Evolutionary conservation across 2,888 invertebrate genomes (phyloP), one percentile per base, ranked within the genome.

Genomic region (Nymphalis polychloros): DNA sequence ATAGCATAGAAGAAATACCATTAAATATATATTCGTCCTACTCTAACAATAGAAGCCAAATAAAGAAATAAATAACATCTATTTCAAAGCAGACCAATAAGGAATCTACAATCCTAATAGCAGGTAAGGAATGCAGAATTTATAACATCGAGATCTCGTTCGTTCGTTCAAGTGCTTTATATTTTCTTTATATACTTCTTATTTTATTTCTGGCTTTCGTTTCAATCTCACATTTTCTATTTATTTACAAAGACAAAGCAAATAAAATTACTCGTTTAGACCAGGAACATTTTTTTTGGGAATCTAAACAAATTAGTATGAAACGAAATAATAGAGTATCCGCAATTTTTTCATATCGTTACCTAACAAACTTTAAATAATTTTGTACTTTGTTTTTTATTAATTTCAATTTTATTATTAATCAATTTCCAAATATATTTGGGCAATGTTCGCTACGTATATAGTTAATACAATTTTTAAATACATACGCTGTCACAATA

Each of bases 71-170:
- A 71, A 72, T 69, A 73, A 69, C 64, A 63, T 71, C 63, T 48
- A 70, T 72, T 65, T 70, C 49, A 67, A 59, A 69, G 64, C 64
- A 71, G 67, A 68, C 72, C 71, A 71, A 71, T 65, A 65, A 69
- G 64, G 69, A 52, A 64, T 59, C 57, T 64, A 66, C 67, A 73
- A 68, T 60, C 59, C 59, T 59, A 52, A 48, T 63, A 64, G 73
- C 70, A 71, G 70, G 67, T 70, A 68, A 67, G 73, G 73, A 75
- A 76, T 76, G 76, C 70, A 73, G 75, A 80, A 78, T 82, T 81
- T 82, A 80, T 80, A 77, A 72, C 73, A 75, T 71, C 71, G 74
- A 75, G 76, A 76, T 74, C 73, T 77, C 79, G 76, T 75, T 65
- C 47, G 53, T 61, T 70, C 73, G 76, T 75, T 78, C 75, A 72